Base-by-base conservation (phyloP, 2,888 invertebrate genomes). In the Diarsia brunnea region DNA sequence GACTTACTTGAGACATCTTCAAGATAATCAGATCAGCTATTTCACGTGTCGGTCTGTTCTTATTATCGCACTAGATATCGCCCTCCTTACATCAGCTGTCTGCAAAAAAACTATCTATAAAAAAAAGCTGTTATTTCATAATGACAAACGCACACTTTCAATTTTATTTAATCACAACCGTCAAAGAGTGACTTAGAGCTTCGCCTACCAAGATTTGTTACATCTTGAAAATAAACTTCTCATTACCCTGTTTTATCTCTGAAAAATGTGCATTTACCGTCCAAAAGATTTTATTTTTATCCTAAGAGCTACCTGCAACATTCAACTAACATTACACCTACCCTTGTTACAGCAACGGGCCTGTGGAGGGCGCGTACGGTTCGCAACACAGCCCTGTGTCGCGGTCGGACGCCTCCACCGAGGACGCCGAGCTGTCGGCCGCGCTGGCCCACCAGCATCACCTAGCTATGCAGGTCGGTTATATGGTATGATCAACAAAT, bases 331-430 rank as follows among this genome's bases (percentile, higher is more conserved):
- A 19, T 65, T 73, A 61, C 27, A 55, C 67, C 8, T 38, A 45
- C 47, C 10, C 85, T 81, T 94, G 92, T 95, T 95, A 0, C 93
- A 96, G 96, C 88, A 96, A 96, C 96, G 96, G 96, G 84, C 95
- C 96, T 87, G 95, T 96, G 91, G 96, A 96, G 90, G 94, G 95
- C 91, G 96, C 95, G 90, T 96, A 96, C 94, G 96, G 95, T 87
- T 91, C 95, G 92, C 96, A 96, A 88, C 96, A 96, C 94, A 96
- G 96, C 86, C 96, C 96, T 68, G 96, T 96, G 94, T 96, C 96
- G 93, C 96, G 96, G 88, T 96, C 96, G 85, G 95, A 95, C 95
- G 96, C 96, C 82, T 96, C 96, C 92, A 96, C 96, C 83, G 96
- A 96, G 89, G 96, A 96, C 95, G 96, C 96, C 78, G 96, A 96